phyloP scores from a whole-genome alignment of 2,888 invertebrate genomes.

The Nymphalis c-album region DNA sequence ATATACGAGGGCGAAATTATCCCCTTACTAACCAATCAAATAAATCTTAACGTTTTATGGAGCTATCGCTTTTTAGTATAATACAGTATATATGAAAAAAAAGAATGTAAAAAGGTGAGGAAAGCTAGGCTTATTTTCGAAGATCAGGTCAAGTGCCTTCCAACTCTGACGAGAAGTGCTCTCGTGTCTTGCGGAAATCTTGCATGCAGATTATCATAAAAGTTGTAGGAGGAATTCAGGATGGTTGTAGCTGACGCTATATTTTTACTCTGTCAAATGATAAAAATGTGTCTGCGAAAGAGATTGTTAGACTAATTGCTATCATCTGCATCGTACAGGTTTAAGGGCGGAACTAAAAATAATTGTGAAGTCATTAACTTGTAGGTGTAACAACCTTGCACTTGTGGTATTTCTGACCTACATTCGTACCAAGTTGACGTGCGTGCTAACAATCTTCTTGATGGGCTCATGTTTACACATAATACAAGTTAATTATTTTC shows the following conservation, averaged over 20 bases:
- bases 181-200: conserved; percentile 38
- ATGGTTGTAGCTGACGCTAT: conserved; percentile 26
- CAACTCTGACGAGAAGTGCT: conserved; percentile 35
- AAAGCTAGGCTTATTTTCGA: conserved; percentile 39
- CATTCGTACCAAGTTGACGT: conserved; percentile 55
- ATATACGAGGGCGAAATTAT: conserved; percentile 26
- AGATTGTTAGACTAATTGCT: conserved; percentile 38
- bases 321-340: conserved; percentile 28
- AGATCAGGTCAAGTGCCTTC: conserved; percentile 40
- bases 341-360: conserved; percentile 34
- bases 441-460: conserved; percentile 67
- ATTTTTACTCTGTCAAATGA: conserved; percentile 30
- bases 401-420: conserved; percentile 54
- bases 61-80: conserved; percentile 26
- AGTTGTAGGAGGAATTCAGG: conserved; percentile 36
- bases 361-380: conserved; percentile 38
- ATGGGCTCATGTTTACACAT: conserved; percentile 69
- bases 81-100: conserved; percentile 29
- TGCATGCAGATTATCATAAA: conserved; percentile 39
- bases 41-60: conserved; percentile 30
- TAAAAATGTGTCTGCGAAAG: conserved; percentile 32
- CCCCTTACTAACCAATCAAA: conserved; percentile 25
- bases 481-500: conserved; percentile 64
- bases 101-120: conserved; percentile 33
- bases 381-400: conserved; percentile 52